Evolutionary conservation across 2,888 invertebrate species (phyloP).

Genomic region (Autographa pulchrina): DNA sequence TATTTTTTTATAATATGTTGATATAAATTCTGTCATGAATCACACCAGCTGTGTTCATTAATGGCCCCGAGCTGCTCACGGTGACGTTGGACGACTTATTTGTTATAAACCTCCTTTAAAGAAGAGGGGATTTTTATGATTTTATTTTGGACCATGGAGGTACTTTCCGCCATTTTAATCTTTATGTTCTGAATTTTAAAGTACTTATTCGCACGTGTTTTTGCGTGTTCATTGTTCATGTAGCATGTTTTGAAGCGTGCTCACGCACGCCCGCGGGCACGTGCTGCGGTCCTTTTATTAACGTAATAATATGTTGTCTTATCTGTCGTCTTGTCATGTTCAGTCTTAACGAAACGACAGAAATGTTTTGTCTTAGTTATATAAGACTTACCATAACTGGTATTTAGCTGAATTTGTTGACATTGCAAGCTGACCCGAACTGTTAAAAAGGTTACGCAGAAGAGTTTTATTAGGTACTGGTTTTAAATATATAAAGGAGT

Average conservation of each 20-base stretch:
- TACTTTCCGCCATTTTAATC: constrained; percentile 27
- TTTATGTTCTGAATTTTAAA: constrained; percentile 4
- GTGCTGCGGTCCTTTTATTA: neutral
- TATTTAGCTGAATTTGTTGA: neutral
- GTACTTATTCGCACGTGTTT: constrained; percentile 24
- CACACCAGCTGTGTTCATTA: constrained; percentile 86
- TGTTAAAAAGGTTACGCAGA: no score
- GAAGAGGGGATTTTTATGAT: constrained; percentile 3
- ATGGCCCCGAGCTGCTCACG: constrained; percentile 37
- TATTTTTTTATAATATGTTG: constrained; percentile 51
- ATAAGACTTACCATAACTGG: neutral
- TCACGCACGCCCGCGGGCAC: constrained; percentile 5
- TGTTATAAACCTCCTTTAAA: neutral
- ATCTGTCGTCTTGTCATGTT: constrained; percentile 5
- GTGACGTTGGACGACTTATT: neutral
- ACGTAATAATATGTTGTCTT: constrained; percentile 6
- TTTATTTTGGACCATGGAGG: constrained; percentile 13
- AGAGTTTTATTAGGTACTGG: no score
- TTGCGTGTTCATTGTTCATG: neutral
- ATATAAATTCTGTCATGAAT: constrained; percentile 67
- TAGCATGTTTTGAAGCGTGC: neutral
- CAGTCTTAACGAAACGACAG: neutral
- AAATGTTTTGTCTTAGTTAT: constrained; percentile 5
- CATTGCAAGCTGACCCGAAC: neutral
- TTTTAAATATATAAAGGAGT: neutral